Base-by-base conservation (phyloP, 2,797 vertebrate genomes). In the Crypturellus tataupa region DNA sequence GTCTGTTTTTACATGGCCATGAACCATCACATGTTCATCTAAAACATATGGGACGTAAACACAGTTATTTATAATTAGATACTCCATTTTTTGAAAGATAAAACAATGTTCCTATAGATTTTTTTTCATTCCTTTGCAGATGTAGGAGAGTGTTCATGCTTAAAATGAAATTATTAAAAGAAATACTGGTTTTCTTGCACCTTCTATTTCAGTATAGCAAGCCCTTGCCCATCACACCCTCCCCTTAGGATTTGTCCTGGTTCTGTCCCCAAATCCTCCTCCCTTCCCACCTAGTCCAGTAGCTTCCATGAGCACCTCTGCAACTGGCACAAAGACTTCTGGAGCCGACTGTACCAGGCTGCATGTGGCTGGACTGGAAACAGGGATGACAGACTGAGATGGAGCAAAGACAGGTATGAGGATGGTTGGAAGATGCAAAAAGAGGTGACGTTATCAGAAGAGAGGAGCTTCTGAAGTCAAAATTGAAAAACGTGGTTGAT, bases 351-450 rank as follows among this genome's bases (percentile, higher is more conserved):
- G 67, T 79, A 64, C 83, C 86, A 62, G 68, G 46, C 81, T 93
- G 62, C 39, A 10, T 46, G 58, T 68, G 85, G 40, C 84, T 59
- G 76, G 68, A 82, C 40, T 87, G 87, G 71, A 78, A 87, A 64
- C 67, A 79, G 86, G 40, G 67, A 58, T 85, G 44, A 59, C 89
- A 88, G 76, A 47, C 83, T 79, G 63, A 85, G 64, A 17, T 63
- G 89, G 73, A 92, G 58, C 64, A 85, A 65, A 53, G 63, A 59
- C 83, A 81, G 80, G 84, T 95, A 80, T 16, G 80, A 72, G 46
- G 69, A 24, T 20, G 44, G 20, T 14, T 69, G 37, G 64, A 85
- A 79, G 49, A 40, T 18, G 37, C 0, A 3, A 21, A 39, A 77
- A 33, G 60, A 85, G 33, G 62, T 68, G 35, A 11, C 55, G 64